These are phyloP conservation scores for Aldabrachelys gigantea DNA, from an alignment of 2,113 vertebrate species.

Conservation along the genomic window DNA sequence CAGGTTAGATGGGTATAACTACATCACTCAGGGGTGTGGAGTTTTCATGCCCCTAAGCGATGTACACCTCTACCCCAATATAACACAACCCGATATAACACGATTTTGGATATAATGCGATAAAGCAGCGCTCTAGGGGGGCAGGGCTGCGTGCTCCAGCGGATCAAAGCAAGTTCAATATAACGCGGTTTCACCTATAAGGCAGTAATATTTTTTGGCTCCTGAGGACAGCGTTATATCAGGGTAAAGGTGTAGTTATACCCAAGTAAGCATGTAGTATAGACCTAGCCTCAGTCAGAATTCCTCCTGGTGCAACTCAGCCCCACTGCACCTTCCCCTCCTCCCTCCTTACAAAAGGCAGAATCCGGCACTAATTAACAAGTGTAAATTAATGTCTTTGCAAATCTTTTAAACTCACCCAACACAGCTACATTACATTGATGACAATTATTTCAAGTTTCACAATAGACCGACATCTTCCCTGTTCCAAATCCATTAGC, in stretches of 20 bases:
- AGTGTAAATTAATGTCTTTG: not conserved
- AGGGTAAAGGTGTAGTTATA: not conserved
- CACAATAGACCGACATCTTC: not conserved
- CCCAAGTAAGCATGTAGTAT: not conserved
- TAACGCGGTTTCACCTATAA: too few species aligned
- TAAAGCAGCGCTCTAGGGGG: too few species aligned
- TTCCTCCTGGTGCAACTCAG: not conserved
- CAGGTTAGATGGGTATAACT: too few species aligned
- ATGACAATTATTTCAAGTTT: not conserved
- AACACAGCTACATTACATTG: not conserved
- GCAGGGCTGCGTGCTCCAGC: too few species aligned
- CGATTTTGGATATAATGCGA: too few species aligned
- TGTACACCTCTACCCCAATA: too few species aligned
- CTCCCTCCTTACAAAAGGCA: not conserved
- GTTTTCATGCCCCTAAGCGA: not conserved
- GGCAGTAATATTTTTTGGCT: too few species aligned
- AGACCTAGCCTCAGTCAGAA: not conserved
- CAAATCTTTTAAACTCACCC: accelerated
- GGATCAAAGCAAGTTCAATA: too few species aligned
- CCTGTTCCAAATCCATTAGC: not conserved
- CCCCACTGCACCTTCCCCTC: not conserved
- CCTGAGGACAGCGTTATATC: too few species aligned
- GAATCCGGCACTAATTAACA: not conserved
- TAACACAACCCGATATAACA: too few species aligned
- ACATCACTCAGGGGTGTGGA: not conserved